Evolutionary conservation across 1,140 invertebrate genomes (phyloP), one percentile per base, ranked within the genome.

Genomic region (Tetramorium simillimum): DNA sequence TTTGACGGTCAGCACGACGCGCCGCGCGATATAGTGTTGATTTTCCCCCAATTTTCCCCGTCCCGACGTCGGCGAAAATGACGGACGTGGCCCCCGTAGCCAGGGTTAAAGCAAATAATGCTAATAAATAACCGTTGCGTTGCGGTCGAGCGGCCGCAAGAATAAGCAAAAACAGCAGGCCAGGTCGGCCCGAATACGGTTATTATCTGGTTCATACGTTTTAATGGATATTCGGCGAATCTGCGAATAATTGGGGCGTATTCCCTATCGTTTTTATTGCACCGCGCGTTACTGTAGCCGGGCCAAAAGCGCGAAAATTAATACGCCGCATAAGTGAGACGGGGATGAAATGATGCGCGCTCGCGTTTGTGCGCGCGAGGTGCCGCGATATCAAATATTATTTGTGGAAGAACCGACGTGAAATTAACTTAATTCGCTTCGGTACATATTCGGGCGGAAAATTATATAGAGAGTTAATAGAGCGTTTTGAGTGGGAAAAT

Each of bases 351-450:
- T 43, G 33, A 33, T 33, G 33, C 24, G 46, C 24, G 24, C 40
- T 78, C 33, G 28, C 33, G 78, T 49, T 5, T 56, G 21, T 16
- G 6, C 40, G 65, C 21, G 65, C 21, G 67, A 69, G 49, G 46
- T 56, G 49, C 65, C 28, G 51, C 18, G 24, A 84, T 70, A 75
- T 84, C 53, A 75, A 60, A 84, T 73, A 62, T 84, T 84, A 73
- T 84, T 72, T 72, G 67, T 73, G 53, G 40, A 60, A 84, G 80
- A 84, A 84, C 69, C 69, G 40, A 37, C 43, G 69, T 46, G 53
- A 84, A 73, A 84, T 84, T 84, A 84, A 84, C 80, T 84, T 84
- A 84, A 84, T 84, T 84, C 53, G 40, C 69, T 75, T 60, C 69
- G 16, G 80, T 18, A 84, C 58, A 84, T 62, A 75, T 84, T 75